Evolutionary conservation across 2,113 vertebrate species (phyloP), one percentile per base, ranked within the genome.

Genomic region (Polypterus bichir): DNA sequence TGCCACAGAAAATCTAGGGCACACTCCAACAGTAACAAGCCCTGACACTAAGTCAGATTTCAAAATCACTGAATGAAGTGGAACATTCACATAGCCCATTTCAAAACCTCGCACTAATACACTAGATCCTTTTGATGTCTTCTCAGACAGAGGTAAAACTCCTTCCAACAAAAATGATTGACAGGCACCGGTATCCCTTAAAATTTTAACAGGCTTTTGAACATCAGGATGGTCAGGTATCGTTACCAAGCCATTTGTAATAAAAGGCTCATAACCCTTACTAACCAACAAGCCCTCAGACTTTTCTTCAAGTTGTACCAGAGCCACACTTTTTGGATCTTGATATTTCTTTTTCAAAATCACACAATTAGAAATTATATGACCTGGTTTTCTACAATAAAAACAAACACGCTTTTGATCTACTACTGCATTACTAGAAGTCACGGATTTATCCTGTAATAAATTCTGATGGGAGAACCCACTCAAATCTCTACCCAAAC

Each of bases 101-200:
- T 62, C 60, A 60, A 69, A 54, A 1, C 64, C 63, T 4, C 6
- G 3, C 7, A 62, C 46, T 7, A 65, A 52, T 5, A 62, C 44
- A 54, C 58, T 54, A 4, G 54, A 2, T n/a, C 59, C 59, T 45
- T 44, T 47, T 44, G 48, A 64, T 2, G 59, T 48, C 4, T 59
- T 27, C 8, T n/a, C n/a, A n/a, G n/a, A n/a, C n/a, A n/a, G n/a
- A n/a, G n/a, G n/a, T n/a, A n/a, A n/a, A n/a, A n/a, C n/a, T n/a
- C n/a, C n/a, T n/a, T n/a, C n/a, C n/a, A n/a, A 4, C 5, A 68
- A 46, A 48, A 68, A 60, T 3, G 62, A 61, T 27, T 68, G 46
- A 0, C 46, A 48, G 3, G 54, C 51, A 8, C 62, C 62, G 3
- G 48, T 62, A 9, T 69, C 60, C 48, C 58, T 4, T 7, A 66